Base-by-base conservation (phyloP, 30 jellyfish, hydroid and myxozoan genomes). In the Phacellophora camtschatica region DNA sequence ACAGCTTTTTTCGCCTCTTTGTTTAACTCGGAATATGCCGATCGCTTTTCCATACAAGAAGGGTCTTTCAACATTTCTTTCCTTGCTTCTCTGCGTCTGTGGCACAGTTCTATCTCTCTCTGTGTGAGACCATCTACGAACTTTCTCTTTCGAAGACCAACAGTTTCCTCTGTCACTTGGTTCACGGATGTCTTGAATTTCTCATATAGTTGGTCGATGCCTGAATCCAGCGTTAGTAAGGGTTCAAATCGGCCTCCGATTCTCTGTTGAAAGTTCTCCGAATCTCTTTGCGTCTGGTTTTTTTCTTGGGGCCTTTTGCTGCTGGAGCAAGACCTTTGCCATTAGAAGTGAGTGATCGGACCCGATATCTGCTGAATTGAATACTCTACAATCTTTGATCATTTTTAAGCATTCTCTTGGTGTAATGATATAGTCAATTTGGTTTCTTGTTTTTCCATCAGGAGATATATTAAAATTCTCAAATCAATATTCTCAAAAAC, bases 201-300 rank as follows among this genome's bases (percentile, higher is more conserved):
- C 19, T 62, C 23, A 28, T 32, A 62, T 23, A 62, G 63, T 28
- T 19, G 12, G 62, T 28, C 22, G 65, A 62, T 62, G n/a, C 28
- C 62, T 8, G 62, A 5, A 9, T 62, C 77, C 10, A 22, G 18
- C 7, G 11, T 10, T 11, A 62, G 8, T 32, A 62, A 22, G 11
- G 77, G 63, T 62, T 22, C 77, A 62, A 62, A 12, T 62, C 63
- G 11, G 62, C 77, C 77, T 62, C 77, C 64, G 57, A 62, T 62
- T 19, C 22, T 62, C 28, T 22, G 77, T 62, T 62, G 62, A 28
- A 29, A n/a, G 19, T 8, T 62, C 63, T 32, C 12, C 12, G 27
- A 55, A 25, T 25, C 25, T 55, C 20, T 11, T 25, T 9, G 20
- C 70, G 25, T 55, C 70, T 8, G 10, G 20, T 20, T 23, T 12